Evolutionary conservation across 2,888 invertebrate species (phyloP), one percentile per base, ranked within the genome.

Genomic region (Buathra laborator): DNA sequence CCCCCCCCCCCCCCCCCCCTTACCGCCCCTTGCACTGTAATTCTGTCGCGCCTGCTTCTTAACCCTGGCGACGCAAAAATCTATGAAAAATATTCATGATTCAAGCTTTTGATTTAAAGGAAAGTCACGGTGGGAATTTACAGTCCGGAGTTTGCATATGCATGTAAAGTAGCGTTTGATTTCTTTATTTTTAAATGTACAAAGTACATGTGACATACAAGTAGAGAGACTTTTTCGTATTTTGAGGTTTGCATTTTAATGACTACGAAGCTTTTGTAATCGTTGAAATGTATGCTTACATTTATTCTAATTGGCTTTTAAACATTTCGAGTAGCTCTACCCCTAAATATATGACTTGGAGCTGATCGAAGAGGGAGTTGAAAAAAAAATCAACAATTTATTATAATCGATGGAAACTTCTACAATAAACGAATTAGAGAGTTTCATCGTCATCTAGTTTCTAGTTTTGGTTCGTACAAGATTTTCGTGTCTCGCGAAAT

Each of bases 401-500:
- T 43, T n/a, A 12, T 64, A 37, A 64, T 64, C 37, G n/a, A 67
- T 67, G 16, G 43, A 44, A 46, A 46, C 48, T 46, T 1, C 37
- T 12, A 19, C 48, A 56, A 19, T 14, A 71, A 56, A 56, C 37
- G 56, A 56, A 71, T 71, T 71, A 6, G 37, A 46, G 32, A 37
- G 67, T 19, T 59, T 46, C 67, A 16, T 77, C 24, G 16, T 48
- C 19, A 19, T 78, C 19, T 16, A 53, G 12, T 32, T 79, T 59
- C 10, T 59, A n/a, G 12, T 16, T 59, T 46, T 7, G 43, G 24
- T 19, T 19, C 48, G 9, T 19, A 24, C 12, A 19, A 46, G 59
- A 79, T 51, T 64, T 44, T 71, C 51, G 78, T 43, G 62, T 71
- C 51, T 29, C 43, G 67, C 29, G 43, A 79, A 64, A 53, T 48